Evolutionary conservation across 1,140 invertebrate species (phyloP).

Genomic region (Zaprionus ghesquierei): DNA sequence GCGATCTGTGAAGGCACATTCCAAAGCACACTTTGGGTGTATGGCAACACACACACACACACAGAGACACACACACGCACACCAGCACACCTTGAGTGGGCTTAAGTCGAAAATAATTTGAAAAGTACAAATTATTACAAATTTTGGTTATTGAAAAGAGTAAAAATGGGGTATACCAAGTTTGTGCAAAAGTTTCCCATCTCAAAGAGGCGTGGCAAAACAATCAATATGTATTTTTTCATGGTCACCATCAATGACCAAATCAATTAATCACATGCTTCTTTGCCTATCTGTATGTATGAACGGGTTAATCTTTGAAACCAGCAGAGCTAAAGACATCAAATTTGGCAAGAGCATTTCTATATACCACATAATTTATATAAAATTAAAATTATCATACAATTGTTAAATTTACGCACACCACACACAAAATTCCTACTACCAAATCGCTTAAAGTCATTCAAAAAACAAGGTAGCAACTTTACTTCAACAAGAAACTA

Average conservation of each 20-base stretch:
- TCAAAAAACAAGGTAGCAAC: too few relatives aligned
- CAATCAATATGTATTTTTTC: background rate
- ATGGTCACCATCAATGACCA: too few relatives aligned
- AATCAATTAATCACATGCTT: background rate
- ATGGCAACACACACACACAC: slow-evolving; percentile 14
- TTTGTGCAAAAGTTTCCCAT: background rate
- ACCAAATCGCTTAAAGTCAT: too few relatives aligned
- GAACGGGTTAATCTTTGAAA: background rate
- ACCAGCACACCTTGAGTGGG: background rate
- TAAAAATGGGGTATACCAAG: background rate
- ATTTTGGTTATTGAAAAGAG: background rate
- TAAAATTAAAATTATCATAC: too few relatives aligned
- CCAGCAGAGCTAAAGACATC: background rate
- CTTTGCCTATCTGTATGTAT: background rate
- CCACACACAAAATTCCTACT: too few relatives aligned
- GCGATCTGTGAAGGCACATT: slow-evolving; percentile 76
- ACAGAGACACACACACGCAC: background rate
- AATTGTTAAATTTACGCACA: too few relatives aligned
- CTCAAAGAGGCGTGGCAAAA: background rate
- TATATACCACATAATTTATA: background rate
- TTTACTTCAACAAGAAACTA: background rate
- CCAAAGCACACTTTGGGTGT: slow-evolving; percentile 70
- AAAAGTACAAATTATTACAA: background rate
- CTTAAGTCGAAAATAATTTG: background rate
- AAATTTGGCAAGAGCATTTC: background rate